Conservation (phyloP, 2,888 invertebrate species). For the Drosophila helvetica region DNA sequence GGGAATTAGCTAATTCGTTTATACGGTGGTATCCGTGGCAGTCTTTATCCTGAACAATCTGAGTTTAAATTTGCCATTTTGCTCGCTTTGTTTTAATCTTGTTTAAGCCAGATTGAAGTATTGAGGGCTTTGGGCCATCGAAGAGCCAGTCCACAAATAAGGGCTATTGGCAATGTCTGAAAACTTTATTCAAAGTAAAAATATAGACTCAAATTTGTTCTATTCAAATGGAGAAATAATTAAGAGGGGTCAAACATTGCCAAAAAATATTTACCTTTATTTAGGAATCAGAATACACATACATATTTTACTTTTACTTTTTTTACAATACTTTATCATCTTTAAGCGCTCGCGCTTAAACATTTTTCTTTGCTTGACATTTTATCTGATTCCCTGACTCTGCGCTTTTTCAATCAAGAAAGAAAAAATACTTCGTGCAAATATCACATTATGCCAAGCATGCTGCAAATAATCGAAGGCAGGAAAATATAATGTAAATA, state of each 20-base stretch:
- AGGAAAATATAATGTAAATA: constrained; percentile 8
- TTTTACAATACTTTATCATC: not conserved
- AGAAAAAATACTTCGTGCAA: not conserved
- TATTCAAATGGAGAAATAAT: not conserved
- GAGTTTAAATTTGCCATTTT: no score
- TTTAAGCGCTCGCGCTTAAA: not conserved
- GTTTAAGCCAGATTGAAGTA: no score
- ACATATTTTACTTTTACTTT: no score
- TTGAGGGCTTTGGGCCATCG: not conserved
- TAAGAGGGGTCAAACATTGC: not conserved
- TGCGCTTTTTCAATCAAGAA: not conserved
- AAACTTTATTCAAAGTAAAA: constrained; percentile 19
- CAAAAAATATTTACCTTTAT: not conserved
- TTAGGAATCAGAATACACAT: not conserved
- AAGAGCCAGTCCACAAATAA: not conserved
- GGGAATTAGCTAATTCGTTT: not conserved
- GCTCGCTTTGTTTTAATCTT: no score
- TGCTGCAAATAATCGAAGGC: constrained; percentile 9
- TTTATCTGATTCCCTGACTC: not conserved
- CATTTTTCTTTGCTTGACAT: not conserved
- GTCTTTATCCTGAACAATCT: no score
- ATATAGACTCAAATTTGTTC: not conserved
- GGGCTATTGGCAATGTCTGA: constrained; percentile 17
- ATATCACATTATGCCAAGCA: constrained; percentile 3
- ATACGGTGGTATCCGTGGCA: no score